phyloP scores from a whole-genome alignment of 2,113 vertebrate genomes.

The Hystrix cristata region DNA sequence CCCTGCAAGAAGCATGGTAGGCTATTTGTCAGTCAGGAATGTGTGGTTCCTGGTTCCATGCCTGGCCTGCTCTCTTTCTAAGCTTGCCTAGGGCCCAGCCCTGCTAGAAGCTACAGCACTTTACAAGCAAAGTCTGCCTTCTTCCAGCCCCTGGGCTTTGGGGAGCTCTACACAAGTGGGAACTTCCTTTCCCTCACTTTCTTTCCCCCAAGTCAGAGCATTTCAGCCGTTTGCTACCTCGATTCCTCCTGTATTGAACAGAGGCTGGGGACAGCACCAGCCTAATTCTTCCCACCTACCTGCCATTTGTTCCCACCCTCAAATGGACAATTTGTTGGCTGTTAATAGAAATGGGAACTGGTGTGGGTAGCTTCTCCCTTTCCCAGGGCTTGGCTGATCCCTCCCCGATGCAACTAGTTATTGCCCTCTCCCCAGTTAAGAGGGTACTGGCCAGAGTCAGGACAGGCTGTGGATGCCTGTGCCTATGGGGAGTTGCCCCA shows the following conservation, averaged over 20 bases:
- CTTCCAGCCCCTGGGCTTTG: slow-evolving; percentile 67
- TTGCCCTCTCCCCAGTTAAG: background rate
- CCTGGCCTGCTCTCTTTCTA: slow-evolving; percentile 60
- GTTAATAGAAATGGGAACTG: slow-evolving; percentile 13
- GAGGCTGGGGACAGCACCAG: slow-evolving; percentile 66
- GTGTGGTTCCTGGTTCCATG: slow-evolving; percentile 61
- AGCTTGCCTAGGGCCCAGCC: slow-evolving; percentile 61
- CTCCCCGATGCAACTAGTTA: slow-evolving; percentile 15
- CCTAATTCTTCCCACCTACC: slow-evolving; percentile 53
- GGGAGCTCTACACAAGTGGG: slow-evolving; percentile 22
- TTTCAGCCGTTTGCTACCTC: slow-evolving; percentile 91
- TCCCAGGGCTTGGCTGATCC: slow-evolving; percentile 20
- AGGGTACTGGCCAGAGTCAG: slow-evolving; percentile 21
- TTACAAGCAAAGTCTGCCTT: slow-evolving; percentile 80
- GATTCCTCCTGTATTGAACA: slow-evolving; percentile 81
- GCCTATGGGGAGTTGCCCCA: slow-evolving; percentile 6
- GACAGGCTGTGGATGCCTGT: slow-evolving; percentile 31
- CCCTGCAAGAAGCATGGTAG: slow-evolving; percentile 25
- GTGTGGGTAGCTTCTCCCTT: slow-evolving; percentile 41
- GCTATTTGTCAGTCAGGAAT: slow-evolving; percentile 42
- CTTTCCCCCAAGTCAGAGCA: slow-evolving; percentile 86
- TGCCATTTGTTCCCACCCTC: slow-evolving; percentile 44
- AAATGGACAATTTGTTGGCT: slow-evolving; percentile 54
- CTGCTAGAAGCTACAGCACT: slow-evolving; percentile 76
- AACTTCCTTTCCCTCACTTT: slow-evolving; percentile 72